Base-by-base conservation (phyloP, 2,797 vertebrate genomes). In the Kryptopterus vitreolus region DNA sequence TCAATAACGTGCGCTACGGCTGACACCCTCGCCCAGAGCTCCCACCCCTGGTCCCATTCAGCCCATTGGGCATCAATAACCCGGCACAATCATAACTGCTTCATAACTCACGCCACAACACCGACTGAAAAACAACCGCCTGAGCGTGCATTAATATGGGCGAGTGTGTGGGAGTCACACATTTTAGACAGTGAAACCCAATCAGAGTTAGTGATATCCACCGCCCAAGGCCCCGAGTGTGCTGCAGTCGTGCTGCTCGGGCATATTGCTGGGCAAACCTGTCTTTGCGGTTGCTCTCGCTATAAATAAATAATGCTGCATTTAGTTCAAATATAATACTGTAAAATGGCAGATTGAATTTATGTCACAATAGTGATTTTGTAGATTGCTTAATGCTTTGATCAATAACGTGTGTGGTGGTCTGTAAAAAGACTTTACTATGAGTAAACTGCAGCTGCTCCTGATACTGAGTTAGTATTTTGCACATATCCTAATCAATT, bases 1-100 rank as follows among this genome's bases (percentile, higher is more conserved):
- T 84, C 83, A 84, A 84, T 84, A 84, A 84, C 71, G 15, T 29
- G 18, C 48, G 52, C 71, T 66, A 71, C 38, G 24, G 66, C 71
- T 65, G 71, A 71, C 80, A 79, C 38, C 57, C 50, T 66, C 48
- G 22, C 63, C 83, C 80, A 50, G 35, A 58, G 78, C 71, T 13
- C 75, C 31, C 46, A 16, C 66, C 73, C 55, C 76, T 6, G 66
- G 76, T 50, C 71, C 77, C 52, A 20, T 57, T 78, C 77, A 26
- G 24, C 72, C 78, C 76, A 78, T 79, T 59, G 33, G 76, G 71
- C 81, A 83, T 85, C 78, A 81, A 81, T 81, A 82, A 82, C 85
- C 73, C 76, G 18, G 24, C 50, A 81, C 72, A 83, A 73, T 76
- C 68, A 79, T 81, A 83, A 76, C 53, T 71, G 77, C 81, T 83